A percentile compares a stretch with the other conserved stretches of the same genome.
Evolutionary conservation across 1,140 invertebrate species (phyloP).

Genomic region (Drosophila nannoptera): DNA sequence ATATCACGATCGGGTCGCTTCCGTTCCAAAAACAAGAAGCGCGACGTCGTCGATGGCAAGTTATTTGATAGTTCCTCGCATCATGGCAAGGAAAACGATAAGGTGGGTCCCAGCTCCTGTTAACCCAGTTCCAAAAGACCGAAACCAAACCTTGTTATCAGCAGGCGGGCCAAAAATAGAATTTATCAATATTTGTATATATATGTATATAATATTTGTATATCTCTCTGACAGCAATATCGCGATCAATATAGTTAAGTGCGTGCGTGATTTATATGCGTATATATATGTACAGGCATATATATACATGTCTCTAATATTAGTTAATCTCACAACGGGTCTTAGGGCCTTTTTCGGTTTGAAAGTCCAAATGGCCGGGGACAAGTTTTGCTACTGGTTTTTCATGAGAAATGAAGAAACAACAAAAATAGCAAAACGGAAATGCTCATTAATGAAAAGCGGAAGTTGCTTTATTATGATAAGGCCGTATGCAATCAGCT

Average conservation of each 20-base stretch:
- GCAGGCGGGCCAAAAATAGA: conserved; percentile 27
- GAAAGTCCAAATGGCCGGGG: conserved; percentile 27
- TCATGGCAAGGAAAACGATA: conserved; percentile 50
- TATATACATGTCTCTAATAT: too few relatives aligned
- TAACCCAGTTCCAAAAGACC: conserved; percentile 1
- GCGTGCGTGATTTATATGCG: conserved; percentile 41
- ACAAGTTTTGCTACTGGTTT: conserved; percentile 11
- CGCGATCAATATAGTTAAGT: conserved; percentile 25
- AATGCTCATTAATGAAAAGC: conserved; percentile 57
- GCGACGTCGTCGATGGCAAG: conserved; percentile 75
- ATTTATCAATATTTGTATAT: conserved; percentile 4
- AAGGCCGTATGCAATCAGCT: conserved; percentile 40
- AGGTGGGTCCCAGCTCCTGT: conserved; percentile 39
- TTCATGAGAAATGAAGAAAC: conserved; percentile 39
- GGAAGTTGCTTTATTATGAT: conserved; percentile 64
- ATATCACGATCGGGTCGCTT: conserved; percentile 76
- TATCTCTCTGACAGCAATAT: conserved; percentile 7
- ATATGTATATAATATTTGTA: conserved; percentile 17
- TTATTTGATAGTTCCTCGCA: conserved; percentile 48
- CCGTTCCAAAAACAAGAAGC: conserved; percentile 75
- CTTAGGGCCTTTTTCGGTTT: conserved; percentile 28
- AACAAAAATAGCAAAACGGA: conserved; percentile 50
- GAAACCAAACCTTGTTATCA: conserved; percentile 1
- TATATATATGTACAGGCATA: conserved; percentile 22
- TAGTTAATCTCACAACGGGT: conserved; percentile 31